Evolutionary conservation across 2,888 invertebrate genomes (phyloP), one percentile per base, ranked within the genome.

Genomic region (Orthonevra nobilis): DNA sequence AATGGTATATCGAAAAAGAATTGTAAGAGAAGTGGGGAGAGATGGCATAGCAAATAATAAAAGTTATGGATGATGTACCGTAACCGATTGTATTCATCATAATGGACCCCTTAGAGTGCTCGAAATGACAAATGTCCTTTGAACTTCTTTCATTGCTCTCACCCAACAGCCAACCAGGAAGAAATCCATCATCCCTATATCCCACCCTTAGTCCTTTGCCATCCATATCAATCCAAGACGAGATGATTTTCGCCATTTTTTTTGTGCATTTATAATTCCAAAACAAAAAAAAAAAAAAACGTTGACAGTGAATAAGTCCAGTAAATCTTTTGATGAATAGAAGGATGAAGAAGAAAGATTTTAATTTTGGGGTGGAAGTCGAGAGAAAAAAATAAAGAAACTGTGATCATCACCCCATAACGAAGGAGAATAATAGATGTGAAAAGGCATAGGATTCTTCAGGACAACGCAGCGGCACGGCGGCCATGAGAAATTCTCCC

Each of bases 11-110:
- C 4, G 28, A n/a, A 36, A 17, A 6, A 9, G 1, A 64, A n/a
- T n/a, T n/a, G 3, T 40, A 28, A 26, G 10, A 54, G 38, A 44
- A 38, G 54, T 58, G 54, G 38, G 52, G 61, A 20, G 44, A 34
- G 30, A 56, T 30, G 42, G 54, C 36, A 63, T 70, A 63, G 17
- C 58, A 58, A 68, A 77, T 70, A 70, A 52, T 28, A 64, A 70
- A 26, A 61, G 63, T 58, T 56, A 60, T 60, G 66, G 72, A 79
- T 64, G 72, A 72, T 72, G 32, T 72, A 66, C 64, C 79, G 73
- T 79, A 61, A 66, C 66, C 68, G 66, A 79, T 73, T 72, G 48
- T 54, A 61, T 61, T 73, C 73, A 68, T 73, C 79, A 79, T 79
- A 73, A 79, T 68, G 66, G 72, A 79, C 79, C 79, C 73, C 79